A percentile compares a stretch with the other conserved stretches of the same genome.
These are phyloP conservation scores for Smithornis capensis DNA, from an alignment of 2,113 vertebrate genomes.

Conservation along the genomic window DNA sequence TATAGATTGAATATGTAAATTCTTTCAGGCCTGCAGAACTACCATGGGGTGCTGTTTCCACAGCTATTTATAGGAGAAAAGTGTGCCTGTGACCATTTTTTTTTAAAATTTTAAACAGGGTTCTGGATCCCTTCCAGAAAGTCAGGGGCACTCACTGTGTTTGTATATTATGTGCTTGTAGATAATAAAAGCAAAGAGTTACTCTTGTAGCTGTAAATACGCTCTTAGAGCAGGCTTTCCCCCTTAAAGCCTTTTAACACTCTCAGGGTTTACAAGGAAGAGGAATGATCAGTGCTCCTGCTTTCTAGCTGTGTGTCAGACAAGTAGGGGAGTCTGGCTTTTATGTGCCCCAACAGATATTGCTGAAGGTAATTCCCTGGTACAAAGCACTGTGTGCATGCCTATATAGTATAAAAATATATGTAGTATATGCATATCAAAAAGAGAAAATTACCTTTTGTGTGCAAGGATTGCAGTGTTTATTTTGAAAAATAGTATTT, in stretches of 20 bases:
- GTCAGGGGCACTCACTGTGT: neutral
- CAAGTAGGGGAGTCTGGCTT: neutral
- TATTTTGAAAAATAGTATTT: neutral
- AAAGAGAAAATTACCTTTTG: neutral
- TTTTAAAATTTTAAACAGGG: neutral
- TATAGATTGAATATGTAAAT: neutral
- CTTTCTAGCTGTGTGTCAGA: neutral
- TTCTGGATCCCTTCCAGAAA: neutral
- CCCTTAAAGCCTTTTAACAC: neutral
- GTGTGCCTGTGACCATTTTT: neutral
- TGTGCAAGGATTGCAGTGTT: neutral
- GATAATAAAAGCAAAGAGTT: neutral
- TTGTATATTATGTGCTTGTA: neutral
- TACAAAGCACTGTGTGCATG: neutral
- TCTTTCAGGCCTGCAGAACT: neutral
- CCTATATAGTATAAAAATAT: neutral
- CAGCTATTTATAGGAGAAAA: neutral
- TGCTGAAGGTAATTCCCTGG: neutral
- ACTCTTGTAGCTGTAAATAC: neutral
- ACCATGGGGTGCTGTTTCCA: neutral
- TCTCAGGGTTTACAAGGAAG: neutral
- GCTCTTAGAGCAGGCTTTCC: neutral
- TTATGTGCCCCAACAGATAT: neutral
- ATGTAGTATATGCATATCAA: neutral
- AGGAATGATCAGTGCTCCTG: neutral